Conservation (phyloP, 2,113 vertebrate species). For the Dasyprocta punctata region DNA sequence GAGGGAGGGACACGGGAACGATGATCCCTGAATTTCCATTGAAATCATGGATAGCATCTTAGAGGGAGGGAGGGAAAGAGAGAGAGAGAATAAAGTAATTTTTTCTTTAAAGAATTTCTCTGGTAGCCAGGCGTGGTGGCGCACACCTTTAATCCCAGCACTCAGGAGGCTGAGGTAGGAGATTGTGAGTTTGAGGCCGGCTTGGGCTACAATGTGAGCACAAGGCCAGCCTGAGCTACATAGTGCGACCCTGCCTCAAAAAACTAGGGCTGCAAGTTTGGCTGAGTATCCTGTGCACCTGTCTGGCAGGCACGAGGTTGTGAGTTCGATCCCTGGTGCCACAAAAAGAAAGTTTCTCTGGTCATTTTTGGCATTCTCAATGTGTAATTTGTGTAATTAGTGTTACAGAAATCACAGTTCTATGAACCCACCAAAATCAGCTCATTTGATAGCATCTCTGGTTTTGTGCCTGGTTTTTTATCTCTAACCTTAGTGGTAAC, state of each 20-base stretch:
- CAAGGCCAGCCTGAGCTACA: too few relatives aligned
- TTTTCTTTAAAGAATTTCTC: constrained; percentile 23
- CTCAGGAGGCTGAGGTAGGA: too few relatives aligned
- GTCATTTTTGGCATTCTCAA: constrained; percentile 40
- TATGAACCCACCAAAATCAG: constrained; percentile 24
- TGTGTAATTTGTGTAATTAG: constrained; percentile 39
- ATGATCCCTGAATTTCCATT: neutral
- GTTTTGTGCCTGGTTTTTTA: neutral
- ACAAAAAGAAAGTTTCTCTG: too few relatives aligned
- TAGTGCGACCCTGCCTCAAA: too few relatives aligned
- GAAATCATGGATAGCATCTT: constrained; percentile 14
- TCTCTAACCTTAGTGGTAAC: neutral
- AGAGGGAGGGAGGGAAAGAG: neutral
- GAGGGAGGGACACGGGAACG: neutral
- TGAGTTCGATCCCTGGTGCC: too few relatives aligned
- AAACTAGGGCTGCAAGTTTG: too few relatives aligned
- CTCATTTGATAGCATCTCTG: neutral
- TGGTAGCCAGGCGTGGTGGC: too few relatives aligned
- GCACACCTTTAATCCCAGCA: too few relatives aligned
- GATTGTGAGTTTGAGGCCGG: too few relatives aligned
- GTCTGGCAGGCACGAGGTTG: too few relatives aligned
- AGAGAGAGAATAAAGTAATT: neutral
- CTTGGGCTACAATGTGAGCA: too few relatives aligned
- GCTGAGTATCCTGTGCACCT: too few relatives aligned
- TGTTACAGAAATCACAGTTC: neutral